These are phyloP conservation scores for Mirounga angustirostris DNA, from an alignment of 2,113 vertebrate genomes.

Conservation along the genomic window DNA sequence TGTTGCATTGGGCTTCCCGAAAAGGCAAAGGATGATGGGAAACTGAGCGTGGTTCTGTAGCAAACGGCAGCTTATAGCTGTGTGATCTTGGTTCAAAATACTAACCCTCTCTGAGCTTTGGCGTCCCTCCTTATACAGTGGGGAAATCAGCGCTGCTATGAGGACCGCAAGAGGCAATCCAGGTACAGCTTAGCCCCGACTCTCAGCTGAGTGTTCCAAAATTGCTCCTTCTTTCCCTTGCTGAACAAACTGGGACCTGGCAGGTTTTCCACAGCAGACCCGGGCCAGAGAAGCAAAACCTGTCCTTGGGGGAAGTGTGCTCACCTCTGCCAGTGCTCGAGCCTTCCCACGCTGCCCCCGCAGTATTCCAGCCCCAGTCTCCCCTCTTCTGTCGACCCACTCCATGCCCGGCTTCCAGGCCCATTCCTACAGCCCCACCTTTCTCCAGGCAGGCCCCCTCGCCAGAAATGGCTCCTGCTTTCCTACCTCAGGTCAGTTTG, in stretches of 20 bases:
- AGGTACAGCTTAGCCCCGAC: neutral
- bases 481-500: neutral
- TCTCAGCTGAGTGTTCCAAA: neutral
- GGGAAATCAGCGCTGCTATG: neutral
- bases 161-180: neutral
- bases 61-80: neutral
- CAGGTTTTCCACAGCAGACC: neutral
- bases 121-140: neutral
- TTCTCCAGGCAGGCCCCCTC: neutral
- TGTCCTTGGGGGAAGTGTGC: too few species aligned
- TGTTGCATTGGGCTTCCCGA: neutral
- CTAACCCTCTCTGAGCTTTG: conserved; percentile 25
- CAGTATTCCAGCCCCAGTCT: neutral
- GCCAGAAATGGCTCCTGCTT: neutral
- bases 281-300: neutral
- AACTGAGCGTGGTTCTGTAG: neutral
- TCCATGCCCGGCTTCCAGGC: neutral
- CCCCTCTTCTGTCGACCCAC: neutral
- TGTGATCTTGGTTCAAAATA: neutral
- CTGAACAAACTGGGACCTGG: neutral
- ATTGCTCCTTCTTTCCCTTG: neutral
- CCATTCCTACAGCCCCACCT: neutral
- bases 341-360: neutral
- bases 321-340: accelerated
- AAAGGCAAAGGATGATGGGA: neutral